A percentile compares a stretch with the other conserved stretches of the same genome.
These are phyloP conservation scores for Nymphalis io DNA, from an alignment of 1,140 invertebrate species.

Conservation along the genomic window DNA sequence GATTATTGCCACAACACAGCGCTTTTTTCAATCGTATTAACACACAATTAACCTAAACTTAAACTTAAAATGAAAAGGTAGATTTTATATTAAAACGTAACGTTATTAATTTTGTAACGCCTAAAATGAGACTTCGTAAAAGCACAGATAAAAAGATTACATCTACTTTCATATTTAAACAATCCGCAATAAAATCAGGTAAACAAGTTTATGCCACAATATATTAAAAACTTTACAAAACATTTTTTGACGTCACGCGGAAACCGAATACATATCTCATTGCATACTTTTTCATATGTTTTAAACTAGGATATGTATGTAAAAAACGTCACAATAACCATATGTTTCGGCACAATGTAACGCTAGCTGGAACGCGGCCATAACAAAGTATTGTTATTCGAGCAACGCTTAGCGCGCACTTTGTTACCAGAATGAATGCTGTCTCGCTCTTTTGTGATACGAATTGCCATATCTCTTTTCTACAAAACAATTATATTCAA, in stretches of 20 bases:
- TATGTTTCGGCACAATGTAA: neutral
- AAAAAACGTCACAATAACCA: conserved; percentile 8
- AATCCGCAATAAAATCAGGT: neutral
- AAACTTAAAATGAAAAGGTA: too few relatives aligned
- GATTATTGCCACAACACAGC: too few relatives aligned
- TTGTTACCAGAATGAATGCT: conserved; percentile 9
- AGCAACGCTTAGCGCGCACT: conserved; percentile 7
- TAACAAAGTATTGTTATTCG: conserved; percentile 11
- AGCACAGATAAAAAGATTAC: too few relatives aligned
- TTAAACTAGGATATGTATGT: neutral
- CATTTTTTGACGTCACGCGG: neutral
- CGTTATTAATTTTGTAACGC: too few relatives aligned
- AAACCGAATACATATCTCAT: conserved; percentile 2
- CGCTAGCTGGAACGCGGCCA: conserved; percentile 1
- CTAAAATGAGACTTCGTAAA: too few relatives aligned
- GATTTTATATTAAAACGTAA: too few relatives aligned
- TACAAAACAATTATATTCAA: conserved; percentile 4
- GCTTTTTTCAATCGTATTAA: too few relatives aligned
- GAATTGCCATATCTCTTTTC: conserved; percentile 6
- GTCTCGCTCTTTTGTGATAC: neutral
- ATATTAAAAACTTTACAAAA: neutral
- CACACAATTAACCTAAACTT: too few relatives aligned
- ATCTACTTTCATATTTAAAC: neutral
- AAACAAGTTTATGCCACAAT: neutral
- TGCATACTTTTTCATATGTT: conserved; percentile 8